Base-by-base conservation (phyloP, 2,888 invertebrate genomes). In the Plemyria rubiginata region DNA sequence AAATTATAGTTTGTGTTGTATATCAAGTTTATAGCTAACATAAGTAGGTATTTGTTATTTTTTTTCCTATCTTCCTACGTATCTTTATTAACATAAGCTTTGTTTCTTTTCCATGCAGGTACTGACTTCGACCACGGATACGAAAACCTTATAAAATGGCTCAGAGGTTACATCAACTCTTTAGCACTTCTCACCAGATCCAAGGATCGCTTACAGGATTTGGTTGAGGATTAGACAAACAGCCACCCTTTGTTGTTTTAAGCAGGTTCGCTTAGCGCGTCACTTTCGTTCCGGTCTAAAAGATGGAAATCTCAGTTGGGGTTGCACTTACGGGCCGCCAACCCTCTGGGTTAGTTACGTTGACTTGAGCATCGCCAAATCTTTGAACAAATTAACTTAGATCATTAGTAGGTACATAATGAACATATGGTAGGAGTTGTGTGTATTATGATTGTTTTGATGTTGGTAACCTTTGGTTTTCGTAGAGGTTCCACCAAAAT, bases 221-320 rank as follows among this genome's bases (percentile, higher is more conserved):
- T 68, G 56, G 63, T 70, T 69, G 68, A 70, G 72, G 73, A 79
- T 74, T 74, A 70, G 50, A 62, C 71, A 67, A 65, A 73, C 70
- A 65, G 43, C 67, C 69, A 72, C 80, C 80, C 78, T 78, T 77
- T 80, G 81, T 80, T 81, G 66, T 77, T 75, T 69, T 74, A 76
- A 74, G 72, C 66, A 57, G 73, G 70, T 66, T 76, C 66, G 61
- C 66, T 71, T 71, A 66, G 58, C 72, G 62, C 66, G 67, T 66
- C 65, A 66, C 65, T 64, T 61, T 65, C 60, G 56, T 63, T 65
- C 46, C 50, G 57, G 53, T 54, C 48, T 49, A 38, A 61, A 61
- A 66, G 48, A 65, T 57, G 45, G 6, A 52, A 60, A 65, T 51
- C 49, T 54, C 13, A 46, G 38, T 16, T 15, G 16, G 59, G 59